Percentiles rank a stretch among this genome's conserved stretches.
These are phyloP conservation scores for Microcebus murinus DNA, from an alignment of 2,113 vertebrate genomes.

Conservation along the genomic window DNA sequence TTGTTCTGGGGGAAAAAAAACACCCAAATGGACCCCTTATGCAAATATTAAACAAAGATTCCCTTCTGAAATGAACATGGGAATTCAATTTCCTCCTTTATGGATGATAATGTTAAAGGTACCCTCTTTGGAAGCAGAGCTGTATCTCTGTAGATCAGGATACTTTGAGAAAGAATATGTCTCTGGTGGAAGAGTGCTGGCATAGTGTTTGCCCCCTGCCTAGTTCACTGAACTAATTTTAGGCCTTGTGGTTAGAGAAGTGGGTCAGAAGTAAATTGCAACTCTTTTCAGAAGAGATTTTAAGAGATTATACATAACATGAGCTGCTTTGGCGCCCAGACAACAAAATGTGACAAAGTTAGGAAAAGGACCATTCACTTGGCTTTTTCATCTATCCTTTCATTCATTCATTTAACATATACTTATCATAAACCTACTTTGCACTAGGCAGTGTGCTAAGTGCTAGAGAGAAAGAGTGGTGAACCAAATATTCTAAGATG, in stretches of 20 bases:
- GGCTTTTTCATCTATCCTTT: neutral
- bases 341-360: conserved; percentile 5
- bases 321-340: neutral
- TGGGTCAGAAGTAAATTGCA: neutral
- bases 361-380: conserved; percentile 22
- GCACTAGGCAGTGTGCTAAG: neutral
- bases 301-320: neutral
- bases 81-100: neutral
- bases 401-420: neutral
- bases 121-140: neutral
- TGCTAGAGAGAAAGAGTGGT: neutral
- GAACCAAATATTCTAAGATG: neutral
- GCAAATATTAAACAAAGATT: neutral
- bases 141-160: neutral
- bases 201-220: neutral
- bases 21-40: neutral
- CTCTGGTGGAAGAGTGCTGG: neutral
- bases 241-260: neutral
- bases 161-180: neutral
- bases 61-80: neutral
- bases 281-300: conserved; percentile 9
- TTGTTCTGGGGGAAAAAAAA: neutral
- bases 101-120: neutral
- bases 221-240: neutral
- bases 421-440: neutral